Percentiles rank a stretch among this genome's conserved stretches.
These are phyloP conservation scores for Noctua comes DNA, from an alignment of 2,888 invertebrate genomes.

Conservation along the genomic window DNA sequence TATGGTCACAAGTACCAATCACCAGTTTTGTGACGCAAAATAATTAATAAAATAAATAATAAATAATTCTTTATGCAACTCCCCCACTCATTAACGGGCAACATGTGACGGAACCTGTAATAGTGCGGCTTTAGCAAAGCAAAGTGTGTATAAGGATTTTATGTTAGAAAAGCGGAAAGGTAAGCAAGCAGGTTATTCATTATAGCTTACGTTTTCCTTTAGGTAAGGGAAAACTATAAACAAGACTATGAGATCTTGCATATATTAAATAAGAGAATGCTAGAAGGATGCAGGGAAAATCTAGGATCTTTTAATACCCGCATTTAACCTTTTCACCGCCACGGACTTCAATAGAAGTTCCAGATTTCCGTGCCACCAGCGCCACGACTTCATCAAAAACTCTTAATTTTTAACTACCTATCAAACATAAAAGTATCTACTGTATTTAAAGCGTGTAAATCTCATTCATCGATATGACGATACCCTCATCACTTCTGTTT, in stretches of 20 bases:
- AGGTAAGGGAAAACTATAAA: constrained; percentile 3
- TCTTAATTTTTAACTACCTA: too few relatives aligned
- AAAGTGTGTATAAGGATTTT: constrained; percentile 34
- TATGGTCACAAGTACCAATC: constrained; percentile 21
- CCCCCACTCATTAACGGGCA: constrained; percentile 58
- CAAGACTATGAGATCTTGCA: not conserved
- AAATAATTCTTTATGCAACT: constrained; percentile 53
- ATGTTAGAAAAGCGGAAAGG: constrained; percentile 31
- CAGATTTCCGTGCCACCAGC: too few relatives aligned
- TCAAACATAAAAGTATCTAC: too few relatives aligned
- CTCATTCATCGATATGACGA: too few relatives aligned
- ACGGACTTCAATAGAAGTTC: too few relatives aligned
- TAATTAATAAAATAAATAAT: too few relatives aligned
- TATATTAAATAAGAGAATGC: not conserved
- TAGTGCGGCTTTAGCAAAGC: constrained; percentile 29
- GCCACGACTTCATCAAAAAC: too few relatives aligned
- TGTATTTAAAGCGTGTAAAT: too few relatives aligned
- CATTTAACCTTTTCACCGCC: too few relatives aligned
- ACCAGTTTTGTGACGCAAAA: constrained; percentile 37
- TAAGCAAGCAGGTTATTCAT: constrained; percentile 20
- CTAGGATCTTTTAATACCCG: not conserved
- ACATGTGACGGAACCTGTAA: constrained; percentile 47
- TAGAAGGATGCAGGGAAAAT: not conserved
- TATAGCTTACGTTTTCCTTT: constrained; percentile 30
- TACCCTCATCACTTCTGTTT: too few relatives aligned